phyloP scores from a whole-genome alignment of 2,113 vertebrate species.

The Thryonomys swinderianus region DNA sequence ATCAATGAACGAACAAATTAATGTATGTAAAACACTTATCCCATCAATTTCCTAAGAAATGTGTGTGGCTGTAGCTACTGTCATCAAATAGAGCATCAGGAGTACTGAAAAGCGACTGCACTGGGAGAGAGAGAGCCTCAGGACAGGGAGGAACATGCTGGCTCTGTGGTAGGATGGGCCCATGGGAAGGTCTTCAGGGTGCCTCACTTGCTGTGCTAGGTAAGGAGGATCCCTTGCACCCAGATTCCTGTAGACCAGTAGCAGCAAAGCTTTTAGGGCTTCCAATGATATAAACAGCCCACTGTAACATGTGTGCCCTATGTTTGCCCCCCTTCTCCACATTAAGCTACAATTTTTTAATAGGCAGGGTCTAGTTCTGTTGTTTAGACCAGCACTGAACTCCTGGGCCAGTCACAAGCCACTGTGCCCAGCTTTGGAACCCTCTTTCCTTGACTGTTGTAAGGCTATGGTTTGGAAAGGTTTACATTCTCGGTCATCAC shows the following conservation, averaged over 20 bases:
- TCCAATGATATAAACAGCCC: not conserved
- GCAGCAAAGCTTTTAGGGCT: not conserved
- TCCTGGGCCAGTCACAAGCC: not conserved
- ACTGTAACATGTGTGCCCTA: not conserved
- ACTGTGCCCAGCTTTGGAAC: not conserved
- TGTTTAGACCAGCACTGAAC: not conserved
- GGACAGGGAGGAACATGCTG: not conserved
- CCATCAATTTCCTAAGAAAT: not conserved
- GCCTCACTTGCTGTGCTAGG: no score
- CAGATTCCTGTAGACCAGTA: not conserved
- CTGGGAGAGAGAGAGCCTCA: not conserved
- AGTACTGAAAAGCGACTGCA: not conserved
- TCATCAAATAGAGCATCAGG: not conserved
- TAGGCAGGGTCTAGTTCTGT: not conserved
- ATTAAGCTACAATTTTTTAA: not conserved
- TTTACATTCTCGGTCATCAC: not conserved
- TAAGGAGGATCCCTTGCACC: no score
- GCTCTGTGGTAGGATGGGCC: not conserved
- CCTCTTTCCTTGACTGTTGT: not conserved
- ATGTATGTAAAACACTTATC: not conserved
- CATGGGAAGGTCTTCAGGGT: not conserved
- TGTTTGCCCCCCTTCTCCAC: not conserved
- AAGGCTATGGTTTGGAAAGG: not conserved
- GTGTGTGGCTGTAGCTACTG: not conserved
- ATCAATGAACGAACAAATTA: conserved; percentile 26